Evolutionary conservation across 2,797 vertebrate genomes (phyloP), one percentile per base, ranked within the genome.

Genomic region (Acestrorhynchus altus): DNA sequence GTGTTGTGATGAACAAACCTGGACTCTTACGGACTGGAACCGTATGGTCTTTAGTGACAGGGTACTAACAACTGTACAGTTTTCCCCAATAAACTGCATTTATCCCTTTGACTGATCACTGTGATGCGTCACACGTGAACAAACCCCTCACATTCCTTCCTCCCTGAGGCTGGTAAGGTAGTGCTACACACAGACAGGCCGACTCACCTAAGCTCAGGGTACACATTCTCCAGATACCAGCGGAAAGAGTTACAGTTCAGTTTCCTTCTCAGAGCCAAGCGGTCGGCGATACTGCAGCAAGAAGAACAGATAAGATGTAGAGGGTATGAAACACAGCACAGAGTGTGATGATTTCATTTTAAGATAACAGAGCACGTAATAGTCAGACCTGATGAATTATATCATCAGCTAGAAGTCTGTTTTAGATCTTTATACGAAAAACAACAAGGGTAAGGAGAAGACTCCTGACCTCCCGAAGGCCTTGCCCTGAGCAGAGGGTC

Each of bases 171-270:
- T 20, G 67, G 28, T 20, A 46, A 20, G 16, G 56, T n/a, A 65
- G 54, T 6, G n/a, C 7, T 20, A 63, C 26, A 22, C 16, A 18
- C 5, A 16, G 35, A 28, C 15, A 13, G 12, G n/a, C 0, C 2
- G 59, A 94, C 91, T 92, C 89, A 99, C 98, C 95, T 97, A 87
- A 99, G 96, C 87, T 99, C 97, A 0, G 97, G 97, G 76, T 99
- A 99, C 74, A 99, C 94, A 2, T 97, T 99, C 90, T 98, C 96
- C 89, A 99, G 94, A 85, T 98, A 99, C 98, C 98, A 99, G 78
- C 95, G 95, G 91, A 99, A 99, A 46, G 98, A 95, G 90, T 97
- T 98, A 91, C 98, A 99, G 89, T 95, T 97, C 89, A 99, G 77
- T 83, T 96, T 97, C 85, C 93, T 93, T 28, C 96, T 91, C 54